A percentile compares a stretch with the other conserved stretches of the same genome.
These are phyloP conservation scores for Pituophis catenifer DNA, from an alignment of 2,113 vertebrate species.

Conservation along the genomic window DNA sequence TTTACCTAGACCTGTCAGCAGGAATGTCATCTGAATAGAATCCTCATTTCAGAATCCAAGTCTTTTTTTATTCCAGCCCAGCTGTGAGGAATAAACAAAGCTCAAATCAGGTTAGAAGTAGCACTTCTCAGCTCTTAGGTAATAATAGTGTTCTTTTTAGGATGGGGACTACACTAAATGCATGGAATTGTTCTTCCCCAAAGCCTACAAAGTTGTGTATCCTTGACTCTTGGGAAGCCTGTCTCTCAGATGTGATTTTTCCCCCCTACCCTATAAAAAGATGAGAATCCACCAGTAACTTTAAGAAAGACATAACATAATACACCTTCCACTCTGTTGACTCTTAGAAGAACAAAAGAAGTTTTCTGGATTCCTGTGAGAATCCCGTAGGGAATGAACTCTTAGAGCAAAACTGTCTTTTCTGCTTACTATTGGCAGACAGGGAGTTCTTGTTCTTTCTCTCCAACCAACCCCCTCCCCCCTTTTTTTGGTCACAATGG, in stretches of 20 bases:
- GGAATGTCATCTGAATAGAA: background rate
- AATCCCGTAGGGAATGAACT: conserved; percentile 31
- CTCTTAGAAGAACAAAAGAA: background rate
- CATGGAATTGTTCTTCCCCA: background rate
- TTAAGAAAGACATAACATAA: background rate
- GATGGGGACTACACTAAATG: background rate
- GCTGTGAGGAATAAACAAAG: background rate
- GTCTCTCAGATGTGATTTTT: background rate
- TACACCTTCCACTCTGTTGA: accelerated
- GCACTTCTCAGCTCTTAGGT: background rate
- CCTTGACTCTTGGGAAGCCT: background rate
- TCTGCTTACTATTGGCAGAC: conserved; percentile 19
- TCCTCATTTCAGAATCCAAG: background rate
- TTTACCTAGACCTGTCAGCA: background rate
- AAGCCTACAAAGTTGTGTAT: background rate
- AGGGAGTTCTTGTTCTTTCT: background rate
- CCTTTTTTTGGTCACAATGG: conserved; percentile 30
- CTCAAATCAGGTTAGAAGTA: background rate
- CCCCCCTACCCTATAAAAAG: background rate
- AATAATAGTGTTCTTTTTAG: background rate
- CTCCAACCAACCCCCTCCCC: too few relatives aligned
- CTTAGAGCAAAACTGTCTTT: conserved; percentile 14
- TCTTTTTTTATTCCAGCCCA: background rate
- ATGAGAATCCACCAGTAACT: background rate
- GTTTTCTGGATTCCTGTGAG: background rate